These are phyloP conservation scores for Oceanodroma leucorhoa DNA, from an alignment of 2,797 vertebrate genomes.

Conservation along the genomic window DNA sequence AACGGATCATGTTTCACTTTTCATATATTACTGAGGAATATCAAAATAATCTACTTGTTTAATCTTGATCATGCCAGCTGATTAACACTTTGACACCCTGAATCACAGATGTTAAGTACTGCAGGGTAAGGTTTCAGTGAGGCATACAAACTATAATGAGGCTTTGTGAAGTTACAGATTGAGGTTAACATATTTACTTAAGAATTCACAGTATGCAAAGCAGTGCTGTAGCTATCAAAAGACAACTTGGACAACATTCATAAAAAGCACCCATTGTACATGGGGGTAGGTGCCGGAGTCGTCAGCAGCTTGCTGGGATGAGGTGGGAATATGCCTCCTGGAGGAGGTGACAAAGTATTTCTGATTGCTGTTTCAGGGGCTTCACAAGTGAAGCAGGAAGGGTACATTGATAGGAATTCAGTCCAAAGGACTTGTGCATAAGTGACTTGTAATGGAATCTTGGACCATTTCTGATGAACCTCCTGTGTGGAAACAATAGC, in stretches of 20 bases:
- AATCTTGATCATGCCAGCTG: slow-evolving; percentile 51
- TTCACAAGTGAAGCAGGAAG: not conserved
- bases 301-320: not conserved
- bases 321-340: not conserved
- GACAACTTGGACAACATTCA: not conserved
- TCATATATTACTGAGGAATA: slow-evolving; percentile 65
- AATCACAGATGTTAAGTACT: slow-evolving; percentile 21
- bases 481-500: accelerated
- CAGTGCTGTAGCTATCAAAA: not conserved
- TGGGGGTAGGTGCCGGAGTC: accelerated
- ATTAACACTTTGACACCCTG: slow-evolving; percentile 58
- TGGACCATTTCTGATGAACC: not conserved
- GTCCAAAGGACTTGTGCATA: not conserved
- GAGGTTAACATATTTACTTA: slow-evolving; percentile 13
- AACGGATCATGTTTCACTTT: slow-evolving; percentile 62
- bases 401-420: not conserved
- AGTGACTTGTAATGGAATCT: not conserved
- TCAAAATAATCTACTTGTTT: slow-evolving; percentile 63
- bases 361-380: not conserved
- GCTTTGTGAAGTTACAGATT: slow-evolving; percentile 25
- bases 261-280: not conserved
- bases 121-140: slow-evolving; percentile 31
- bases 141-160: not conserved
- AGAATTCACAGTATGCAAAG: not conserved
- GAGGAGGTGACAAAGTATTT: not conserved